Evolutionary conservation across 2,113 vertebrate genomes (phyloP), one percentile per base, ranked within the genome.

Genomic region (Drymodes brunneopygia): DNA sequence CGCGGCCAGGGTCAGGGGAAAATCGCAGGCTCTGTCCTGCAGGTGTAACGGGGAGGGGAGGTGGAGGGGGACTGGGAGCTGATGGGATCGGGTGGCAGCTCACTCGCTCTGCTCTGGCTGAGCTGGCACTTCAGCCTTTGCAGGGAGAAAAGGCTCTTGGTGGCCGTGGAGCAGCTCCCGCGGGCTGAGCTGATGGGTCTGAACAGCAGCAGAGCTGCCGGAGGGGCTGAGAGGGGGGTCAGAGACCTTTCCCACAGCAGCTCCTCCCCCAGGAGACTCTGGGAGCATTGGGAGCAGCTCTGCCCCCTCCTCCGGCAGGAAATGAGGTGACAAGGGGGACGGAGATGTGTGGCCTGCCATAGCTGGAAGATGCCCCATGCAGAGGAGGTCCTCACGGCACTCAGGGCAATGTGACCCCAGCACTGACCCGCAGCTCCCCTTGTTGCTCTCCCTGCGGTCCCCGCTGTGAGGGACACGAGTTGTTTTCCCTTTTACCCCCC

Each of bases 21-120:
- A 92, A 95, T 93, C 92, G 45, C 87, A 82, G 78, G 91, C 88
- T 91, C 74, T 62, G 83, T 96, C 92, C 95, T 71, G 93, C 90
- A 95, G 96, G 96, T 97, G 94, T 69, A 88, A 87, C 57, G 78
- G 79, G 72, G 57, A 79, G n/a, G 57, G 81, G 74, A 90, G 75
- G 77, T 2, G 8, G 27, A 16, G 23, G 13, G 23, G 23, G 4
- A 23, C 11, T 2, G 42, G 72, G 35, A 48, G 57, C 45, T 54
- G 77, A 40, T 4, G 35, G 36, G 17, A 35, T 40, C 3, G 11
- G 80, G 65, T 54, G 80, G n/a, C 17, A 31, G 70, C 38, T 36
- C 20, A 1, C 12, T 36, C 7, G 18, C 36, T 40, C 53, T 4
- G 40, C 6, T 0, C 84, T 14, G 60, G 2, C 31, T 22, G 58